Conservation (phyloP, 2,113 vertebrate genomes). For the Scomber scombrus region DNA sequence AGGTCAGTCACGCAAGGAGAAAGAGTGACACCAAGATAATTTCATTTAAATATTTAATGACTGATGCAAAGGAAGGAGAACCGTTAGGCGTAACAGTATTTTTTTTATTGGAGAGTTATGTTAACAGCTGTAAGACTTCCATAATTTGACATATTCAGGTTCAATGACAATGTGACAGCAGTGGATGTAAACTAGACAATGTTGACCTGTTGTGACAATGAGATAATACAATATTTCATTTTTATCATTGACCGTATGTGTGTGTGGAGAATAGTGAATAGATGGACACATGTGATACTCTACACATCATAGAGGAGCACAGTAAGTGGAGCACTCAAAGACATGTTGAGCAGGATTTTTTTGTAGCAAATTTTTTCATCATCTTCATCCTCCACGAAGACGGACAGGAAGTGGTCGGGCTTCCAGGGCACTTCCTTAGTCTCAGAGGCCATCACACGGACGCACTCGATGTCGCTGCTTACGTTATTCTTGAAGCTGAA, state of each 20-base stretch:
- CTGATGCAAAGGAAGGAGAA: slow-evolving; percentile 1
- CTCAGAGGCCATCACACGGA: slow-evolving; percentile 65
- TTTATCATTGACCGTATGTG: neutral
- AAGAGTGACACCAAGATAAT: neutral
- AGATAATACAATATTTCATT: neutral
- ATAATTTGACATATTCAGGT: neutral
- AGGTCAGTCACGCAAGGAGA: slow-evolving; percentile 7
- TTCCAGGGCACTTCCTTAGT: slow-evolving; percentile 54
- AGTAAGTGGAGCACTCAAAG: neutral
- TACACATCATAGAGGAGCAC: slow-evolving; percentile 75
- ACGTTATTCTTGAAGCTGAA: slow-evolving; percentile 62
- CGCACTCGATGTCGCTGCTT: neutral
- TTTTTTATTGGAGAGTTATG: slow-evolving; percentile 43
- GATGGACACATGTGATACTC: neutral
- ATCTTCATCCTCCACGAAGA: slow-evolving; percentile 74
- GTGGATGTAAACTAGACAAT: neutral
- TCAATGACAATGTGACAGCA: neutral
- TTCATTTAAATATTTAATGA: slow-evolving; percentile 40
- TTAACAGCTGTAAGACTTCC: neutral
- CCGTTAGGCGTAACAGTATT: neutral
- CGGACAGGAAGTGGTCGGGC: slow-evolving; percentile 47
- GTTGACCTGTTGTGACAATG: neutral
- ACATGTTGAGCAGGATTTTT: slow-evolving; percentile 64
- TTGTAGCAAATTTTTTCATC: slow-evolving; percentile 66
- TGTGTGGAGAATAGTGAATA: neutral